Evolutionary conservation across 2,113 vertebrate genomes (phyloP).

Genomic region (Anser brachyrhynchus): DNA sequence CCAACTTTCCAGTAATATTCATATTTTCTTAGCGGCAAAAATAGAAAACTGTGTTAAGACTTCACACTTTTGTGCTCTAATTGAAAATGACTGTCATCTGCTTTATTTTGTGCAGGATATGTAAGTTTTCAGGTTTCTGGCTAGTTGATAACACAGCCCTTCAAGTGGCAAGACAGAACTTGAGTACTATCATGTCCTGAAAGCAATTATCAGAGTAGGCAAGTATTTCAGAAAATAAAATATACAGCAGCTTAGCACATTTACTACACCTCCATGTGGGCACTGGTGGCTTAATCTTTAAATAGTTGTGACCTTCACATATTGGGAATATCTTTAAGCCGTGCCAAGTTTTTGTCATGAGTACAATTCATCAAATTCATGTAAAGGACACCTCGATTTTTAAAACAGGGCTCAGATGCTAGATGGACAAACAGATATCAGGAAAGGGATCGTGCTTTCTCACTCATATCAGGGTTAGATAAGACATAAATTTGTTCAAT

Average conservation of each 20-base stretch:
- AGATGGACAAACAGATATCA: not conserved
- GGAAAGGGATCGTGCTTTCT: not conserved
- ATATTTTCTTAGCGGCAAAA: not conserved
- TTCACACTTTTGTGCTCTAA: not conserved
- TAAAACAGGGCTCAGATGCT: not conserved
- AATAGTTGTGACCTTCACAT: slow-evolving; percentile 62
- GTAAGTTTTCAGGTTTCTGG: not conserved
- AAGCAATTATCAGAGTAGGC: not conserved
- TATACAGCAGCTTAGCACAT: slow-evolving; percentile 32
- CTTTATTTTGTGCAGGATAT: not conserved
- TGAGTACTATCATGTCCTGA: not conserved
- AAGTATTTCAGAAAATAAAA: slow-evolving; percentile 40
- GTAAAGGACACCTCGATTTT: slow-evolving; percentile 29
- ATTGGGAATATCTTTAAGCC: not conserved
- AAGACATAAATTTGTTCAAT: slow-evolving; percentile 22
- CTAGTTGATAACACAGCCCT: not conserved
- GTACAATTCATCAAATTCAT: slow-evolving; percentile 13
- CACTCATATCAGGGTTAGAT: not conserved
- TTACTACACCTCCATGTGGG: slow-evolving; percentile 9
- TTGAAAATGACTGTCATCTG: slow-evolving; percentile 1
- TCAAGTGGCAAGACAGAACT: not conserved
- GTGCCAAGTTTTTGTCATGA: slow-evolving; percentile 43
- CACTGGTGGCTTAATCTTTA: slow-evolving; percentile 46
- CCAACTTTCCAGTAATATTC: not conserved
- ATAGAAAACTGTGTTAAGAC: not conserved